Percentiles rank a stretch among this genome's conserved stretches.
Evolutionary conservation across 1,140 invertebrate species (phyloP).

Genomic region (Cotesia vestalis): DNA sequence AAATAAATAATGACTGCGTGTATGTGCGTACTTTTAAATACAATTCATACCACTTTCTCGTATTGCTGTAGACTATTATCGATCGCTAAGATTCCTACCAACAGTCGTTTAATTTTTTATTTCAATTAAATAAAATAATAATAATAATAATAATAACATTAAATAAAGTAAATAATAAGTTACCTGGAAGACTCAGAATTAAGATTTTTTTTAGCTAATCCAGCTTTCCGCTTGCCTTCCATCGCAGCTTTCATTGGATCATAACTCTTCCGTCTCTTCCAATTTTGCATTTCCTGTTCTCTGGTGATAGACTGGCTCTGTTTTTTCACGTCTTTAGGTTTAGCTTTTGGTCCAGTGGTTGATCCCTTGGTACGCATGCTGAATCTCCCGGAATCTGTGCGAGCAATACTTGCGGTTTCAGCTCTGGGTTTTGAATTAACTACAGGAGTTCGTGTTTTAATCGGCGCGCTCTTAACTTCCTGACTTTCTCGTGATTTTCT

Average conservation of each 20-base stretch:
- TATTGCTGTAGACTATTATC: slow-evolving; percentile 49
- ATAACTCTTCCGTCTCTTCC: slow-evolving; percentile 90
- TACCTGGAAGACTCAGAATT: slow-evolving; percentile 52
- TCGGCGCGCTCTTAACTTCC: slow-evolving; percentile 27
- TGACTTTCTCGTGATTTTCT: slow-evolving; percentile 20
- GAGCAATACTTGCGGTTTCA: slow-evolving; percentile 56
- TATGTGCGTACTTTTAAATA: slow-evolving; percentile 24
- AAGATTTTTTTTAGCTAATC: slow-evolving; percentile 48
- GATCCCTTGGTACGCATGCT: slow-evolving; percentile 67
- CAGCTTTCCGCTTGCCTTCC: slow-evolving; percentile 73
- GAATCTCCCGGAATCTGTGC: slow-evolving; percentile 73
- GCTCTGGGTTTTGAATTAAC: slow-evolving; percentile 42
- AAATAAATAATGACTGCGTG: slow-evolving; percentile 19
- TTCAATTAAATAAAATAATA: slow-evolving; percentile 29
- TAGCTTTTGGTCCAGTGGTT: slow-evolving; percentile 36
- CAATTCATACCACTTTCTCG: slow-evolving; percentile 48
- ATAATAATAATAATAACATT: slow-evolving; percentile 20
- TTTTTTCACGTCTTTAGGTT: slow-evolving; percentile 32
- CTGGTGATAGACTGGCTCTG: slow-evolving; percentile 57
- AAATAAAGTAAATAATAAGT: slow-evolving; percentile 17
- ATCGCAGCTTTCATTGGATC: slow-evolving; percentile 89
- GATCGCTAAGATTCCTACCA: slow-evolving; percentile 55
- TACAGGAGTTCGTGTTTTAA: slow-evolving; percentile 41
- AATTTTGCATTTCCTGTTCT: slow-evolving; percentile 89
- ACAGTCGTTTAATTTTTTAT: slow-evolving; percentile 49